Base-by-base conservation (phyloP, 2,888 invertebrate species). In the Mythimna lalbum region DNA sequence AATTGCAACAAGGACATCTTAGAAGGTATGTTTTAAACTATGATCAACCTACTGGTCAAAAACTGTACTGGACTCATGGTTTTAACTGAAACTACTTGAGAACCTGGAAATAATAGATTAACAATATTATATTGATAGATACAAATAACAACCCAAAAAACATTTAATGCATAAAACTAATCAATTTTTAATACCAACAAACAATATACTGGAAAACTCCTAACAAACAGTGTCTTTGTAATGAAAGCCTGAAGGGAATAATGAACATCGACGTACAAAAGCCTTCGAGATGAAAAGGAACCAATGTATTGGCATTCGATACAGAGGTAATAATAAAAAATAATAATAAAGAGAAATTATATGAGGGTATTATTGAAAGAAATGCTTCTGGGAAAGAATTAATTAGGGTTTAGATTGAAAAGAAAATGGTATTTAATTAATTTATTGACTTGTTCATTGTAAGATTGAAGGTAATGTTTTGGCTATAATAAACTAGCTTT, bases 291-390 rank as follows among this genome's bases (percentile, higher is more conserved):
- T 89, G 88, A 87, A 91, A 89, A 89, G 73, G 67, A 90, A 90
- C 82, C 81, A 82, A 85, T 78, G 82, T 89, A 91, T 90, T 90
- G 88, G 87, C 90, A 90, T 91, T 91, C 87, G 86, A 85, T 81
- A 86, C 87, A 82, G 80, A 78, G 82, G 85, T 82, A 88, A 89
- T 86, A 91, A 90, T 86, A 90, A 90, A 88, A 90, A 89, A 87
- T 84, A 83, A 78, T 82, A 86, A 88, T 87, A 89, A 87, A 84
- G 56, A 77, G 69, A 84, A 80, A 79, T 85, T 82, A 79, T 53
- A 63, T 70, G 63, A 57, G 31, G 66, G 23, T 56, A 60, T 64
- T 57, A 21, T 53, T 7, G 27, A 17, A 66, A n/a, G 10, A 43
- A 56, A 75, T 56, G 43, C 31, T 39, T 60, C 19, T 50, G 59